These are phyloP conservation scores for Neelides folsomi DNA, from an alignment of 2,888 invertebrate species.

Conservation along the genomic window DNA sequence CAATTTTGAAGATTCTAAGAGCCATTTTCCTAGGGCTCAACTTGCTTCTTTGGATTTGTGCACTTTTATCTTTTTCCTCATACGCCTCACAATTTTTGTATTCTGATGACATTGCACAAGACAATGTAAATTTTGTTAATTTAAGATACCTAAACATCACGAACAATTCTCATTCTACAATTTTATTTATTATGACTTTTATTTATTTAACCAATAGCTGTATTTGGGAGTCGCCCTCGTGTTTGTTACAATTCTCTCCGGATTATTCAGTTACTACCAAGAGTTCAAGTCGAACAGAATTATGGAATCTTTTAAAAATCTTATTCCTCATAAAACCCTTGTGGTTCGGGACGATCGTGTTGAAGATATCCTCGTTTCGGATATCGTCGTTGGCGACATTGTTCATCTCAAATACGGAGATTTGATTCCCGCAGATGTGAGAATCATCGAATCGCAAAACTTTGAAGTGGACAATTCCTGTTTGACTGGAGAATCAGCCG, in stretches of 20 bases:
- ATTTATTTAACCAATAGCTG: constrained; percentile 3
- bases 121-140: constrained; percentile 40
- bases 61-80: constrained; percentile 40
- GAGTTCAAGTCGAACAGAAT: constrained; percentile 52
- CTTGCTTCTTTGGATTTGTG: constrained; percentile 40
- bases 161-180: too few species aligned
- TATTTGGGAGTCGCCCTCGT: constrained; percentile 38
- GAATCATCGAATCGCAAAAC: constrained; percentile 43
- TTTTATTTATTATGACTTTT: too few species aligned
- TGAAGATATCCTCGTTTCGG: constrained; percentile 36
- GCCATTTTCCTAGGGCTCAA: constrained; percentile 44
- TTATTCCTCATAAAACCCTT: constrained; percentile 44
- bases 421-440: constrained; percentile 47
- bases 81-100: constrained; percentile 38
- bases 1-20: constrained; percentile 43
- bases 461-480: constrained; percentile 55
- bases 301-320: constrained; percentile 45
- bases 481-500: constrained; percentile 56
- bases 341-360: constrained; percentile 38
- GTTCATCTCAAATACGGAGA: constrained; percentile 45
- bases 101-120: constrained; percentile 39
- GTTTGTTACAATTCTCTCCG: constrained; percentile 54
- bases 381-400: constrained; percentile 45
- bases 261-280: constrained; percentile 58
- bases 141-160: too few species aligned